Percentiles rank a stretch among this genome's conserved stretches.
Conservation (phyloP, 2,797 vertebrate genomes). For the Smutsia temminckii region DNA sequence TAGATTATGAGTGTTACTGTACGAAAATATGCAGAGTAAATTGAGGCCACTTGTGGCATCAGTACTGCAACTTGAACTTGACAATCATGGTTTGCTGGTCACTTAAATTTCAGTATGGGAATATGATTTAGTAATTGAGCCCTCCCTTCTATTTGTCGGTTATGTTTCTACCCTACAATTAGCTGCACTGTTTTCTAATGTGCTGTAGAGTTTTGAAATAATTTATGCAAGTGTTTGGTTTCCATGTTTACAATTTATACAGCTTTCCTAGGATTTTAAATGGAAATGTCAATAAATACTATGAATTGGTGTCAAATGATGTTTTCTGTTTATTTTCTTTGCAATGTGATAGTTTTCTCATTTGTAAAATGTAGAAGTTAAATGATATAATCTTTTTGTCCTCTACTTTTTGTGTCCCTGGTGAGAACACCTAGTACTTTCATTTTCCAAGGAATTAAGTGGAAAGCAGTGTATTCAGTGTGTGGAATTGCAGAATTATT, state of each 20-base stretch:
- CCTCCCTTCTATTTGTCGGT: slow-evolving; percentile 50
- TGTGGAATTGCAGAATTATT: background rate
- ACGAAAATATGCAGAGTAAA: slow-evolving; percentile 38
- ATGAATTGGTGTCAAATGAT: slow-evolving; percentile 71
- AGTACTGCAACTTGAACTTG: slow-evolving; percentile 71
- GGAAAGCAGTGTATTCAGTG: background rate
- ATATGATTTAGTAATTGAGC: slow-evolving; percentile 45
- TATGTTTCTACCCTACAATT: slow-evolving; percentile 69
- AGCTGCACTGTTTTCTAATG: slow-evolving; percentile 80
- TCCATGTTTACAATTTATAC: slow-evolving; percentile 82
- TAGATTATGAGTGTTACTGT: slow-evolving; percentile 20
- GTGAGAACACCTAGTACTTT: background rate
- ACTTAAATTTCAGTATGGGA: slow-evolving; percentile 59
- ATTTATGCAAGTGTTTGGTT: slow-evolving; percentile 81
- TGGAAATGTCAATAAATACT: slow-evolving; percentile 81
- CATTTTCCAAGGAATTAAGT: background rate
- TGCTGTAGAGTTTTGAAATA: slow-evolving; percentile 78
- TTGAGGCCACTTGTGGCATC: slow-evolving; percentile 44
- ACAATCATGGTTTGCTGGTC: slow-evolving; percentile 79
- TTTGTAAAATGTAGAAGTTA: background rate
- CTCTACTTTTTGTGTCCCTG: background rate
- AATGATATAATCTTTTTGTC: background rate
- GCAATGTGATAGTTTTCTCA: background rate
- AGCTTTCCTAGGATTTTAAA: slow-evolving; percentile 80
- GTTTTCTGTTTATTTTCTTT: slow-evolving; percentile 60